phyloP scores from a whole-genome alignment of 2,113 vertebrate genomes.

The Halcyon senegalensis region DNA sequence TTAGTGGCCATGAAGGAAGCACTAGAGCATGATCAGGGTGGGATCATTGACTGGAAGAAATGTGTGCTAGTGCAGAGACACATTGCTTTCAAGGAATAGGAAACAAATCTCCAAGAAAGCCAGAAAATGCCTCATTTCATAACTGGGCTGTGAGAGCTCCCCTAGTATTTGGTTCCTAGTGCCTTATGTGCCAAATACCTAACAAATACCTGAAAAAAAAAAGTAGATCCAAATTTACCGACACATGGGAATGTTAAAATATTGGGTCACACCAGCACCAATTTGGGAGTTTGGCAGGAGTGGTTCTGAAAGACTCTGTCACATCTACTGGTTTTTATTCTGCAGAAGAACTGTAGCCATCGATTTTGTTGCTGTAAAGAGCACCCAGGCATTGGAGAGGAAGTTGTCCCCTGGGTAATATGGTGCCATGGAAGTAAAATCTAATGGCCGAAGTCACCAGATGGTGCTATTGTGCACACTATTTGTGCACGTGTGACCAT shows the following conservation, averaged over 20 bases:
- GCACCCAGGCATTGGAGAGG: neutral
- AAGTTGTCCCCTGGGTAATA: neutral
- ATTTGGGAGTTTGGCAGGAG: neutral
- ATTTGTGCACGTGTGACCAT: neutral
- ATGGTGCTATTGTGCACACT: slow-evolving; percentile 63
- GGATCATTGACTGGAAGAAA: neutral
- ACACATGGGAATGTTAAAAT: neutral
- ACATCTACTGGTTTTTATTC: neutral
- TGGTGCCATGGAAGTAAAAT: slow-evolving; percentile 39
- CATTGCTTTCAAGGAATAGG: neutral
- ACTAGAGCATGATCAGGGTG: neutral
- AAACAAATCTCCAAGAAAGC: neutral
- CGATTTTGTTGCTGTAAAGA: neutral
- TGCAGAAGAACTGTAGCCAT: neutral
- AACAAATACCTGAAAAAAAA: neutral
- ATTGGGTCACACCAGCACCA: neutral
- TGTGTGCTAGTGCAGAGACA: neutral
- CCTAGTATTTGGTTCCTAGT: neutral
- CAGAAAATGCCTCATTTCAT: neutral
- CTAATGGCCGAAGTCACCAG: slow-evolving; percentile 43
- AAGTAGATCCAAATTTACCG: neutral
- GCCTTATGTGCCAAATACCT: neutral
- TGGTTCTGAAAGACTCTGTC: neutral
- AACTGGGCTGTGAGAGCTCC: neutral
- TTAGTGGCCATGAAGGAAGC: neutral